Conservation (phyloP, 2,113 vertebrate species). For the Solenodon paradoxus region DNA sequence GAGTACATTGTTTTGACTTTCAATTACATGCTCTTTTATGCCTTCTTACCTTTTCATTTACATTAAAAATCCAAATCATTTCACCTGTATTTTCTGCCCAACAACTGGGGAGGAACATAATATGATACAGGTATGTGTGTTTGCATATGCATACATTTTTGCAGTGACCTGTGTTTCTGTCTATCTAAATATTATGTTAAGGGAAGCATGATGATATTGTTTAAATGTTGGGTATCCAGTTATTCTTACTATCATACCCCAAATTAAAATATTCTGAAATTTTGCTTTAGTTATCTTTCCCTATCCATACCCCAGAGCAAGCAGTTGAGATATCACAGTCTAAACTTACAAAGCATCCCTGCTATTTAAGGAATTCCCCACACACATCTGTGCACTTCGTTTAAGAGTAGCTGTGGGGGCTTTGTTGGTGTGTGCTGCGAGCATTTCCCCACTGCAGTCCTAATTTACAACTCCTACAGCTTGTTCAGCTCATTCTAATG, state of each 20-base stretch:
- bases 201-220: neutral
- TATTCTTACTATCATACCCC: neutral
- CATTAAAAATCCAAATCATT: neutral
- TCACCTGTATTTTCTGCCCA: neutral
- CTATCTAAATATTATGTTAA: neutral
- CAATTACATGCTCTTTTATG: neutral
- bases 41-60: neutral
- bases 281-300: neutral
- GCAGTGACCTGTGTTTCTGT: neutral
- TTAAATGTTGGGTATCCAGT: neutral
- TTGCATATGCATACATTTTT: too few relatives aligned
- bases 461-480: slow-evolving; percentile 62
- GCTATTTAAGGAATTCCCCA: slow-evolving; percentile 59
- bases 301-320: neutral
- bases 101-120: neutral
- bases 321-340: slow-evolving; percentile 36
- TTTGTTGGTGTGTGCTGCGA: slow-evolving; percentile 53
- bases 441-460: slow-evolving; percentile 43
- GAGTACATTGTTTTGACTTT: neutral
- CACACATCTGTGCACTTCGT: slow-evolving; percentile 63
- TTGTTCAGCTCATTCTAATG: slow-evolving; percentile 64
- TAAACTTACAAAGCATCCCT: slow-evolving; percentile 55
- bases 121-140: neutral
- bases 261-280: slow-evolving; percentile 20
- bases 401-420: slow-evolving; percentile 15